These are phyloP conservation scores for Discoglossus pictus DNA, from an alignment of 2,797 vertebrate species.

Conservation along the genomic window DNA sequence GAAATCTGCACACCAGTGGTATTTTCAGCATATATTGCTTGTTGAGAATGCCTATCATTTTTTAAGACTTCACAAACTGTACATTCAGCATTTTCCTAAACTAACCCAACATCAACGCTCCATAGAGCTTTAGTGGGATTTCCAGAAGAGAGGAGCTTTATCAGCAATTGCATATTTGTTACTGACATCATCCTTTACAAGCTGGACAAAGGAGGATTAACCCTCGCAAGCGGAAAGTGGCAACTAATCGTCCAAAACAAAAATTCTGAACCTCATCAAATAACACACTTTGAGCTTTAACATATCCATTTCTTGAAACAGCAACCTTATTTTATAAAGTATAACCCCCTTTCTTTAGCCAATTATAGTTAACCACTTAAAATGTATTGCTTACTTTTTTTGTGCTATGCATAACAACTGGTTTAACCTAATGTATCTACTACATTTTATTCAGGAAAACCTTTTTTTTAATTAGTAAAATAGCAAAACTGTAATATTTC, in stretches of 20 bases:
- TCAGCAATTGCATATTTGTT: constrained; percentile 64
- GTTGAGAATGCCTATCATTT: constrained; percentile 5
- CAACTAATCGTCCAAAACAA: constrained; percentile 53
- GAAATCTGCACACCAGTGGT: not conserved
- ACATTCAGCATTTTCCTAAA: constrained; percentile 55
- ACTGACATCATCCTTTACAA: constrained; percentile 56
- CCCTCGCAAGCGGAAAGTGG: constrained; percentile 50
- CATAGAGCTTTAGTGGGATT: constrained; percentile 60
- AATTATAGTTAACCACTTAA: too few species aligned
- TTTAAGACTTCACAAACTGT: constrained; percentile 29
- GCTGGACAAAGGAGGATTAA: constrained; percentile 65
- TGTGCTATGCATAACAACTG: too few species aligned
- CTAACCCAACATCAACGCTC: constrained; percentile 55
- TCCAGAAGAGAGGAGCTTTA: constrained; percentile 65
- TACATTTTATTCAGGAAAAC: too few species aligned
- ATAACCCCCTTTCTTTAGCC: too few species aligned
- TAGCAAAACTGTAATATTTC: too few species aligned
- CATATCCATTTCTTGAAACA: not conserved
- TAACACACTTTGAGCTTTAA: constrained; percentile 1
- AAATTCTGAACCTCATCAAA: constrained; percentile 55
- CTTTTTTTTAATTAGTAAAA: too few species aligned
- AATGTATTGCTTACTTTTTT: too few species aligned
- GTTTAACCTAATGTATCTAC: too few species aligned
- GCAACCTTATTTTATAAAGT: not conserved
- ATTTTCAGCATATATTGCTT: not conserved